Percentiles rank a stretch among this genome's conserved stretches.
Conservation (phyloP, 2,888 invertebrate species). For the Volucella inanis region DNA sequence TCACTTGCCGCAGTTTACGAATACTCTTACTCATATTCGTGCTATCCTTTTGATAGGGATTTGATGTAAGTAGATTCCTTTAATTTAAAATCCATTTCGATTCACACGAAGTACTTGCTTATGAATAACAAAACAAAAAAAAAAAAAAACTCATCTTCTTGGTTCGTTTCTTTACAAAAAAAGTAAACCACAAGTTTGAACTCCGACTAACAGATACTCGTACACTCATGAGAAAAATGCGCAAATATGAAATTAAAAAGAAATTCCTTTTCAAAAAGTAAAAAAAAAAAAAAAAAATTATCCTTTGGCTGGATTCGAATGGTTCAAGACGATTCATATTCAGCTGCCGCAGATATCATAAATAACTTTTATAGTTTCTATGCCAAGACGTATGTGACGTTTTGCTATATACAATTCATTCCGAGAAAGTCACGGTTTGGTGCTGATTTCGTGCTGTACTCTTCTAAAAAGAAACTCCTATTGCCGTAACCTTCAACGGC, state of each 20-base stretch:
- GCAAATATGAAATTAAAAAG: conserved; percentile 57
- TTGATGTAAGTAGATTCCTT: conserved; percentile 13
- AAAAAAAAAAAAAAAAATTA: neutral
- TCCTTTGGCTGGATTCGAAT: conserved; percentile 30
- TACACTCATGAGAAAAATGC: conserved; percentile 21
- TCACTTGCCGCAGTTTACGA: neutral
- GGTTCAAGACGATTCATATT: conserved; percentile 67
- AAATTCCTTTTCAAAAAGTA: conserved; percentile 12
- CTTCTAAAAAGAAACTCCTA: too few relatives aligned
- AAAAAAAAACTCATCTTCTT: neutral
- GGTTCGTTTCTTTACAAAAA: neutral
- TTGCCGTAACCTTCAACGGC: too few relatives aligned
- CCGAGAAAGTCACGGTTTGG: too few relatives aligned
- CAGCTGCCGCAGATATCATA: conserved; percentile 69
- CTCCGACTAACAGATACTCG: conserved; percentile 40
- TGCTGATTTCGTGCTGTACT: too few relatives aligned
- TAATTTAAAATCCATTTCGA: conserved; percentile 13
- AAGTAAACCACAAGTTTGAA: conserved; percentile 11
- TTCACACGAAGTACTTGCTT: neutral
- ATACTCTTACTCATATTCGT: too few relatives aligned
- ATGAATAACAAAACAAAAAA: too few relatives aligned
- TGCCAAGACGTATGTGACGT: conserved; percentile 22
- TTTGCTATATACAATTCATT: neutral
- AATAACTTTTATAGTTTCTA: conserved; percentile 72
- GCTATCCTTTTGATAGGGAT: neutral